A percentile compares a stretch with the other conserved stretches of the same genome.
Conservation (phyloP, 2,113 vertebrate genomes). For the Salvelinus sp. region DNA sequence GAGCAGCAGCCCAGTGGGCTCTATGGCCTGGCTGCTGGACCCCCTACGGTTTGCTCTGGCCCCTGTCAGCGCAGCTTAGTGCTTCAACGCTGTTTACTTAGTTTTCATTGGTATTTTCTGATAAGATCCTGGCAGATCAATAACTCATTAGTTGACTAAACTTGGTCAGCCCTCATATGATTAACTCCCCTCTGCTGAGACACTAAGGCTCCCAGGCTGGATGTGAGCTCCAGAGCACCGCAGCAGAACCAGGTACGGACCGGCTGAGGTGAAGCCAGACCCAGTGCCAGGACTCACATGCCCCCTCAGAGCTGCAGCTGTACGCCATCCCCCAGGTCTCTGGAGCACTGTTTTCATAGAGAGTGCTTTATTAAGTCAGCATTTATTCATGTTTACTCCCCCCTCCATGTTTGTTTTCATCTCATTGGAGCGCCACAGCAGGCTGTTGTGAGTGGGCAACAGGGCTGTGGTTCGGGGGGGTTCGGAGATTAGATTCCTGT, state of each 20-base stretch:
- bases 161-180: no score
- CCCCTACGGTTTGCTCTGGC: neutral
- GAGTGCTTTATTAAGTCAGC: constrained; percentile 60
- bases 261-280: no score
- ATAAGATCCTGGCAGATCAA: no score
- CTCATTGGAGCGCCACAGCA: constrained; percentile 42
- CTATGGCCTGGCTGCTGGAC: constrained; percentile 8
- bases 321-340: constrained; percentile 39
- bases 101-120: no score
- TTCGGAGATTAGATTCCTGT: constrained; percentile 42
- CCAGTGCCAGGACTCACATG: constrained; percentile 33
- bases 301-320: constrained; percentile 54
- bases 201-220: no score
- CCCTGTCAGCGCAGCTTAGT: neutral
- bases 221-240: no score
- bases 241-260: no score
- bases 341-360: constrained; percentile 51
- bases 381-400: no score
- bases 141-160: no score
- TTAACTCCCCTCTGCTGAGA: no score
- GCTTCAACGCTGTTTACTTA: no score
- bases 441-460: constrained; percentile 25
- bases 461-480: constrained; percentile 14
- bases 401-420: no score
- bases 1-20: constrained; percentile 1